Base-by-base conservation (phyloP, 2,113 vertebrate genomes). In the Misgurnus anguillicaudatus region DNA sequence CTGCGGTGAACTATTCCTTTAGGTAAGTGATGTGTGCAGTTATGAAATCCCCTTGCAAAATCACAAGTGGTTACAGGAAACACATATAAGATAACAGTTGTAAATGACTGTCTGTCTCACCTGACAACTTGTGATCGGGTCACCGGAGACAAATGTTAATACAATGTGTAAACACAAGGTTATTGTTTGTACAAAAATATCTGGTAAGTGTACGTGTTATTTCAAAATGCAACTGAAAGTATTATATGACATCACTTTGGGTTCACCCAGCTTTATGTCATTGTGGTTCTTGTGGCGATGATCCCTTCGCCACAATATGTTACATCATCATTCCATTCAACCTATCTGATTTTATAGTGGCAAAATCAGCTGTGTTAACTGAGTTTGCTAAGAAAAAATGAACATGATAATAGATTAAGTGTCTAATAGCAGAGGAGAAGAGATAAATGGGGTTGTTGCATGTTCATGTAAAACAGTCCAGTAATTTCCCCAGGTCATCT, bases 401-500 rank as follows among this genome's bases (percentile, higher is more conserved):
- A 60, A 13, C 24, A 62, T 24, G 31, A 78, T 78, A 64, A 84
- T 73, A 68, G 73, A 85, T 78, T 48, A 36, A 76, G 65, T 78
- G 81, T 82, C 75, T 85, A 74, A 81, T 70, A 41, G 57, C 16
- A 9, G 71, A 74, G 42, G 58, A 45, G 61, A 80, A 63, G 51
- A 82, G 80, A 80, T 78, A 58, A 71, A 83, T 78, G 60, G 38
- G 75, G 48, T 57, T 79, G 66, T 78, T 45, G 64, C 81, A 68
- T 60, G 70, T 83, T 80, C 60, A 19, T 77, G 66, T 78, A 53
- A 81, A 75, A 77, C 78, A 65, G 63, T 66, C 48, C 67, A 74
- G 75, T 86, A 77, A 86, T 86, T 86, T 83, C 80, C 81, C 58
- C 80, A 74, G 82, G 68, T 81, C 80, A 79, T 83, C 78, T 75